Base-by-base conservation (phyloP, 2,888 invertebrate species). In the Drosophila limbata region DNA sequence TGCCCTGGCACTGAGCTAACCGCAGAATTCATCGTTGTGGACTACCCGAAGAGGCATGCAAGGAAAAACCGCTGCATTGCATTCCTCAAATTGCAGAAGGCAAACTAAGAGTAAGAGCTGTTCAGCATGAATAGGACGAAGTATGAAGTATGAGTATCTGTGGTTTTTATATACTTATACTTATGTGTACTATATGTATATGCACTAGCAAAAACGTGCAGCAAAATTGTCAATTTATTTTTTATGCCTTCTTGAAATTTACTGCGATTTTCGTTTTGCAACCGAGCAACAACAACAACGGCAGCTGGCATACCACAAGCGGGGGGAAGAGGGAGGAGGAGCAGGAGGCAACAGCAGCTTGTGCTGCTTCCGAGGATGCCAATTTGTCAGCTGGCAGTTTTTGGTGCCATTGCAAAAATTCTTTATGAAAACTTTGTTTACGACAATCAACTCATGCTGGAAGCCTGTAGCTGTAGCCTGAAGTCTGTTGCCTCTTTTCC, bases 341-440 rank as follows among this genome's bases (percentile, higher is more conserved):
- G 6, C 25, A 6, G 25, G 52, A 47, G 53, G 55, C 50, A 31
- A 33, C 21, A 42, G 69, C 69, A 69, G 73, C 57, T 65, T 67
- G 64, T 72, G 66, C 66, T 69, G 50, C 64, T 69, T 78, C 68
- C 63, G 69, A 76, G 87, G 73, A 84, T 84, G 84, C 89, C 89
- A 89, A 84, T 84, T 84, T 84, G 88, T 87, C 89, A 89, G 88
- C 81, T 88, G 69, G 78, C 71, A 67, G 66, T 77, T 79, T 80
- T 69, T 63, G 70, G 65, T 78, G 71, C 62, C 64, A 67, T 62
- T 69, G 71, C 73, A 63, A 71, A 87, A 88, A 81, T 86, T 84
- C 79, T 78, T 88, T 84, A 84, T 84, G 84, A 84, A 89, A 84
- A 84, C 89, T 84, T 84, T 84, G 84, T 86, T 85, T 88, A 86